Evolutionary conservation across 1,140 invertebrate species (phyloP), one percentile per base, ranked within the genome.

Genomic region (Aphidius ervi): DNA sequence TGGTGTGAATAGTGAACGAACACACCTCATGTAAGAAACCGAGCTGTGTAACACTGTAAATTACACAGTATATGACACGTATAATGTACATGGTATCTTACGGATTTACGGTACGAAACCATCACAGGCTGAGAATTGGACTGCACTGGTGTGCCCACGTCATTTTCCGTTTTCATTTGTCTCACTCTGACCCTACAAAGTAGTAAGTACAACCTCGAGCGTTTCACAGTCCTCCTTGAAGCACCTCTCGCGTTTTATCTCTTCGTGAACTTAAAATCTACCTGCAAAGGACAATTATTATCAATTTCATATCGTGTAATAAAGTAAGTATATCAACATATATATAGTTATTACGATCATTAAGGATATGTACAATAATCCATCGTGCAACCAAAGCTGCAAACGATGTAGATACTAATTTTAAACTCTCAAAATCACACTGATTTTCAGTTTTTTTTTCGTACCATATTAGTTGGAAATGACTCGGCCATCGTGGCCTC

Each of bases 151-250:
- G n/a, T n/a, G n/a, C 16, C 16, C 16, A 59, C 64, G 56, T 61
- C 58, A 16, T 61, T 63, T 65, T 63, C 64, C 64, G 63, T 58
- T 66, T 63, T 60, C 57, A 60, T 60, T 60, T 58, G 58, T 68
- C 63, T 70, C 70, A 70, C 69, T 70, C 62, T 66, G 65, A 72
- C 73, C 68, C 66, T 65, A 68, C 73, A n/a, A n/a, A n/a, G n/a
- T n/a, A n/a, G n/a, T n/a, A n/a, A n/a, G n/a, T n/a, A n/a, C n/a
- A 73, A 74, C 65, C 71, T 69, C 66, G 67, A 71, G 64, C 74
- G 62, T 16, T 65, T 63, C 70, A 66, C 68, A 71, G 67, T 76
- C 63, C 68, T 73, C 68, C 67, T 76, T 74, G 56, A 62, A 71
- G 67, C 65, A 73, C 62, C 64, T 68, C 60, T 64, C 67, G 59